phyloP scores from a whole-genome alignment of 2,797 vertebrate genomes.

The Adelosebastes latens region DNA sequence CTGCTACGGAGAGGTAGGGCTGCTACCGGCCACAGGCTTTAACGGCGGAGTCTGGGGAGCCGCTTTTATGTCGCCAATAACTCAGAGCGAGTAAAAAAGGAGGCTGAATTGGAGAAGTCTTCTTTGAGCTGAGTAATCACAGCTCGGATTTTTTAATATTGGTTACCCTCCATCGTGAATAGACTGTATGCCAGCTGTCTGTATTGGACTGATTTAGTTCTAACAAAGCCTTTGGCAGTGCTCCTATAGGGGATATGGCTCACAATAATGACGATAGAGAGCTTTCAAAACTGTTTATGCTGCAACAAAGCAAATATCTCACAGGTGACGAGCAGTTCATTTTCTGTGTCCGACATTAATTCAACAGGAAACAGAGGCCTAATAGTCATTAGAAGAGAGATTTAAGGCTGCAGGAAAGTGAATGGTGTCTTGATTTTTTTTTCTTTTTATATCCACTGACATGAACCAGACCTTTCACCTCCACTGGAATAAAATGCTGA shows the following conservation, averaged over 20 bases:
- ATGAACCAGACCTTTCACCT: slow-evolving; percentile 44
- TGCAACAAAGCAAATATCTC: slow-evolving; percentile 42
- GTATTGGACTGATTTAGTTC: slow-evolving; percentile 42
- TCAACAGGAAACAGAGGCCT: slow-evolving; percentile 37
- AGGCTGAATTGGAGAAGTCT: slow-evolving; percentile 34
- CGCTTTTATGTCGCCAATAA: slow-evolving; percentile 63
- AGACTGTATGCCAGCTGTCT: slow-evolving; percentile 29
- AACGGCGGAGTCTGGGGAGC: slow-evolving; percentile 52
- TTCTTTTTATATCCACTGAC: slow-evolving; percentile 24
- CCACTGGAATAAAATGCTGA: slow-evolving; percentile 13
- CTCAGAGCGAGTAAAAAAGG: slow-evolving; percentile 53
- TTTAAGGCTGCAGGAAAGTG: slow-evolving; percentile 31
- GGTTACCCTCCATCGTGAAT: slow-evolving; percentile 30
- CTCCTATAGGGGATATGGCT: slow-evolving; percentile 16
- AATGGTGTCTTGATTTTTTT: slow-evolving; percentile 5
- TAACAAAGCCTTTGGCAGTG: slow-evolving; percentile 51
- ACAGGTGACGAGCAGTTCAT: slow-evolving; percentile 29
- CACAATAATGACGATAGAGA: slow-evolving; percentile 16
- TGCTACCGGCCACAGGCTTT: slow-evolving; percentile 65
- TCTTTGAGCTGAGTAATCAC: slow-evolving; percentile 37
- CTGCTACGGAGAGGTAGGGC: slow-evolving; percentile 43
- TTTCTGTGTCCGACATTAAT: slow-evolving; percentile 26
- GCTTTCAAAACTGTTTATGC: slow-evolving; percentile 34
- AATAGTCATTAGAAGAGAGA: slow-evolving; percentile 12
- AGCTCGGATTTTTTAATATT: slow-evolving; percentile 40